These are phyloP conservation scores for Rhagonycha fulva DNA, from an alignment of 2,888 invertebrate species.

Conservation along the genomic window DNA sequence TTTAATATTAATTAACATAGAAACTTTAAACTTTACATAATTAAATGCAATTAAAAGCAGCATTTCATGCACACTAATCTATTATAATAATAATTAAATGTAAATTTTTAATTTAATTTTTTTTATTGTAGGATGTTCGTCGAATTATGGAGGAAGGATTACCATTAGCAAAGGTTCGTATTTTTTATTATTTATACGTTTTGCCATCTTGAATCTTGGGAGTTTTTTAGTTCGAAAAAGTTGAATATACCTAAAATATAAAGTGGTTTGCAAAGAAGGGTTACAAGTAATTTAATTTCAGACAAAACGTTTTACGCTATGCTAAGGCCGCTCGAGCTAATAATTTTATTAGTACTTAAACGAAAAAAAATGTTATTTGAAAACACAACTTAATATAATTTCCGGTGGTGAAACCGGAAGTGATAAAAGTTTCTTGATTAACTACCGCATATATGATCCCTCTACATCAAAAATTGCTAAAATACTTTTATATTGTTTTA, in stretches of 20 bases:
- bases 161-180: slow-evolving; percentile 31
- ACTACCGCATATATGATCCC: not conserved
- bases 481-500: not conserved
- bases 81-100: not conserved
- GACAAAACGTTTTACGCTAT: not conserved
- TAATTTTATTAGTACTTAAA: not conserved
- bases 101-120: slow-evolving; percentile 2
- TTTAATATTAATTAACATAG: not conserved
- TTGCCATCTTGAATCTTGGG: not conserved
- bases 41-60: not conserved
- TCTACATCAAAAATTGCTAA: not conserved
- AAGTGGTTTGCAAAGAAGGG: not conserved
- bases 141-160: slow-evolving; percentile 33
- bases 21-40: not conserved
- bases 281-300: not conserved
- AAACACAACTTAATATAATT: not conserved
- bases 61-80: not conserved
- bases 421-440: not conserved
- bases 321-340: not conserved
- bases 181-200: not conserved
- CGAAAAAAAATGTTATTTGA: not conserved
- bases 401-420: not conserved
- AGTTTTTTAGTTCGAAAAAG: not conserved
- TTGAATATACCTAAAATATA: not conserved
- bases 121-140: slow-evolving; percentile 33